Evolutionary conservation across 2,888 invertebrate species (phyloP), one percentile per base, ranked within the genome.

Genomic region (Imbricaverruca yamaguchii): DNA sequence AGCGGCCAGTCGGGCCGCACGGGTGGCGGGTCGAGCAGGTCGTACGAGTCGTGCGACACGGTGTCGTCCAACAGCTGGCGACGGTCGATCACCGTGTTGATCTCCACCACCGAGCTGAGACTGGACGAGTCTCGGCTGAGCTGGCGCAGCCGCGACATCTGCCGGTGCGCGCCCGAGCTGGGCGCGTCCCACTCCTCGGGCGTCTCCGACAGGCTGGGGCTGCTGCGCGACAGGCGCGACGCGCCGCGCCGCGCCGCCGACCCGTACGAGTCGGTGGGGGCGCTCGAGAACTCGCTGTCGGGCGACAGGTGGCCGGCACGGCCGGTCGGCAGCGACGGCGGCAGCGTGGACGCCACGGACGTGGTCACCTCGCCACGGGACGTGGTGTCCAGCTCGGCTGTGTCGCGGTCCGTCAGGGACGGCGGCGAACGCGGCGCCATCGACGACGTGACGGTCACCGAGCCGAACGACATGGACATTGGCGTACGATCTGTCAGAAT

Each of bases 401-500:
- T 83, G 81, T 83, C 83, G 39, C 82, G 82, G 81, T 83, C 82
- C n/a, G 83, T 83, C 7, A 82, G 83, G 55, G 83, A 83, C 11
- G 81, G 82, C 23, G 83, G 83, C 39, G 83, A 83, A 59, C 82
- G 82, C 21, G 81, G 81, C 57, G 82, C 82, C 23, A 82, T 93
- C 92, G 92, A 82, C 15, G 57, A 59, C 11, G 56, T 56, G 23
- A 25, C 12, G 12, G 83, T 93, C 92, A 92, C 92, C 91, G 89
- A 91, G 90, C 83, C 82, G 56, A 83, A 81, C 39, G 83, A 83
- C 81, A 87, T 86, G 84, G 87, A 87, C 80, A 74, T 55, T 4
- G 55, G 15, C 7, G 79, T 79, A 12, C 79, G 79, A 57, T 57
- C 57, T 79, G 57, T 4, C 39, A 39, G 39, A 39, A 39, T 39